These are phyloP conservation scores for Dolomedes plantarius DNA, from an alignment of 2,888 invertebrate genomes.

Conservation along the genomic window DNA sequence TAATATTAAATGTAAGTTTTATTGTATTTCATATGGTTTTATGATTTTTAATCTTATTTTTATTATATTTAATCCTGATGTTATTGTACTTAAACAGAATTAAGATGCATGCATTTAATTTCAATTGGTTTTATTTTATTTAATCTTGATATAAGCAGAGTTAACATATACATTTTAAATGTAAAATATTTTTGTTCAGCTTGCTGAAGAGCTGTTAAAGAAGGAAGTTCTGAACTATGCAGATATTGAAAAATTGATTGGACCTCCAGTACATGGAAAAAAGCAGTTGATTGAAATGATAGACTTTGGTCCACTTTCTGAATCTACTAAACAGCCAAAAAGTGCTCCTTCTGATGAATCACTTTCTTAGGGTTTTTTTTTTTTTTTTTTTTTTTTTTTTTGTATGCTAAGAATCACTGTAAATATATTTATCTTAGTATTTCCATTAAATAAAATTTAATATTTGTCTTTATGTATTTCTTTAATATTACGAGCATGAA, in stretches of 20 bases:
- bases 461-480: neutral
- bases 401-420: conserved; percentile 53
- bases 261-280: conserved; percentile 87
- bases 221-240: conserved; percentile 78
- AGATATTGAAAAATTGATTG: conserved; percentile 90
- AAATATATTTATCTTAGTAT: neutral
- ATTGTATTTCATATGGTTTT: no score
- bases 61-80: no score
- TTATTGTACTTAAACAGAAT: no score
- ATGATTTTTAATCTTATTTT: no score
- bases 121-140: no score
- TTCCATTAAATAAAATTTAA: neutral
- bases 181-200: conserved; percentile 73
- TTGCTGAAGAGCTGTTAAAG: conserved; percentile 78
- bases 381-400: conserved; percentile 2
- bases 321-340: conserved; percentile 21
- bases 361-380: no score
- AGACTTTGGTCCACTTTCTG: conserved; percentile 81
- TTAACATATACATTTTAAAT: no score
- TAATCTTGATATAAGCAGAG: no score
- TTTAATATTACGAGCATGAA: no score
- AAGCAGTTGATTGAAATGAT: conserved; percentile 86
- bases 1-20: no score
- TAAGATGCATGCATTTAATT: no score
- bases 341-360: conserved; percentile 20